A percentile compares a stretch with the other conserved stretches of the same genome.
These are phyloP conservation scores for Tachysurus fulvidraco DNA, from an alignment of 2,113 vertebrate species.

Conservation along the genomic window DNA sequence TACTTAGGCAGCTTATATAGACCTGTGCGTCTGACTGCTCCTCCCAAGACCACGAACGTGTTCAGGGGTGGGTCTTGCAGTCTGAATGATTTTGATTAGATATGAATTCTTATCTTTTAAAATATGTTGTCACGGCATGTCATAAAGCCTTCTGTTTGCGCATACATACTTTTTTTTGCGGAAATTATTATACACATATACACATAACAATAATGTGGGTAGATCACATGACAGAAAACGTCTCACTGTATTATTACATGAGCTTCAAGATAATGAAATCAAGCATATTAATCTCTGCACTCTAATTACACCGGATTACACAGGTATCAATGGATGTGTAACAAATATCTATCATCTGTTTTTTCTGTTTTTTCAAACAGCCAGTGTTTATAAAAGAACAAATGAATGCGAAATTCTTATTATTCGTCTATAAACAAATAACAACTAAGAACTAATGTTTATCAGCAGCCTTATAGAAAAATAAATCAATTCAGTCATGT, in stretches of 20 bases:
- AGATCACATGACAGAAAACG: background rate
- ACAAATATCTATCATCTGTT: background rate
- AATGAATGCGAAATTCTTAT: background rate
- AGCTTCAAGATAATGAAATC: background rate
- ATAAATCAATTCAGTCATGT: background rate
- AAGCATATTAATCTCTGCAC: background rate
- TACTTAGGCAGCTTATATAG: constrained; percentile 21
- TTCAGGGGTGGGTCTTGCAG: constrained; percentile 1
- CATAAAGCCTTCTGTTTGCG: background rate
- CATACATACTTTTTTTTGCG: background rate
- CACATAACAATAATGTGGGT: no score
- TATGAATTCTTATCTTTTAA: background rate
- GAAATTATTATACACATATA: background rate
- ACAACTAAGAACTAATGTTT: no score
- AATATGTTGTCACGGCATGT: background rate
- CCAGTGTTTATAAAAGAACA: background rate
- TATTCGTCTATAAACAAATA: no score
- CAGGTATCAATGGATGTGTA: background rate
- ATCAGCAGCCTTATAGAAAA: background rate
- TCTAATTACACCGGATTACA: background rate
- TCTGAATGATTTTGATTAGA: constrained; percentile 23
- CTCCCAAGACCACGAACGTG: constrained; percentile 9
- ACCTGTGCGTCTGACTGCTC: background rate
- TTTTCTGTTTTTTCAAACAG: background rate
- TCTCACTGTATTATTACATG: no score